phyloP scores from a whole-genome alignment of 2,113 vertebrate species.

The Cygnus buccinator region DNA sequence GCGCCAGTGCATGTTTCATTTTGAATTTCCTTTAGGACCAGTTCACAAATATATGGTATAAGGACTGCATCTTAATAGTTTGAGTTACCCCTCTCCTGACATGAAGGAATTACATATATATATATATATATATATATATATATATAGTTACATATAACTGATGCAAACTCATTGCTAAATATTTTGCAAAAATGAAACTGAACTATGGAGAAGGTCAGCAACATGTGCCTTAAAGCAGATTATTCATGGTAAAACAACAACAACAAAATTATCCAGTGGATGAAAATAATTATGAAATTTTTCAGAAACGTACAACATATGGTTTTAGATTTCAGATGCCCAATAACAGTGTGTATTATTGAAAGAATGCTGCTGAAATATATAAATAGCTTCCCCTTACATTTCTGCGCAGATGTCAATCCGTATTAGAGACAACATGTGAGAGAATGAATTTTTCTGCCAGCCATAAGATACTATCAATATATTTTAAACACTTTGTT shows the following conservation, averaged over 20 bases:
- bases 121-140: too few relatives aligned
- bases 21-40: neutral
- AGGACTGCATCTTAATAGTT: neutral
- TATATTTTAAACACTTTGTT: constrained; percentile 9
- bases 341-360: neutral
- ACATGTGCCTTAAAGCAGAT: neutral
- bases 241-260: neutral
- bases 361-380: constrained; percentile 12
- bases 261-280: too few relatives aligned
- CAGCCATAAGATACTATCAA: neutral
- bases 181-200: neutral
- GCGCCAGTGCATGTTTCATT: neutral
- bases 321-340: constrained; percentile 1
- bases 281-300: neutral
- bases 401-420: neutral
- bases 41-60: neutral
- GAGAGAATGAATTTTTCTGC: neutral
- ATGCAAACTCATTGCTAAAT: neutral
- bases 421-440: neutral
- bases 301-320: neutral
- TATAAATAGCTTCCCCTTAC: neutral
- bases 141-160: neutral
- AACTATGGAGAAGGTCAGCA: neutral
- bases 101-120: neutral
- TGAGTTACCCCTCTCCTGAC: neutral